Base-by-base conservation (phyloP, 2,888 invertebrate species). In the Lordiphosa fenestrarum region DNA sequence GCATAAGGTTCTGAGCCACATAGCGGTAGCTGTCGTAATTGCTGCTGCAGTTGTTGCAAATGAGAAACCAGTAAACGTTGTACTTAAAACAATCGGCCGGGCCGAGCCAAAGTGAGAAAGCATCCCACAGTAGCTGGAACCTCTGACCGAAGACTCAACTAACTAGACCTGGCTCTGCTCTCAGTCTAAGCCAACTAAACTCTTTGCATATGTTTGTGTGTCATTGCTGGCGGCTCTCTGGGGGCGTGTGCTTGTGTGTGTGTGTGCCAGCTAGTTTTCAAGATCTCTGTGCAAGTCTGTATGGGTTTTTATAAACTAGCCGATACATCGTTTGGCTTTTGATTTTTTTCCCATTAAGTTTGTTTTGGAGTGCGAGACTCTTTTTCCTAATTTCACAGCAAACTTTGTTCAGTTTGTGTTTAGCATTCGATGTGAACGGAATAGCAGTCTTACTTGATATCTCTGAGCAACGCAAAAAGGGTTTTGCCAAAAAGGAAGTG, bases 371-470 rank as follows among this genome's bases (percentile, higher is more conserved):
- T 58, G 67, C 58, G 66, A 57, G 74, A 44, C 80, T 73, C 78
- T 74, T 68, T 76, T 75, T 66, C 66, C 71, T 73, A 83, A 75
- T 78, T 77, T 61, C 50, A 53, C 71, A 78, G 63, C 63, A 46
- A 58, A 61, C 72, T 72, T 69, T 52, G 77, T 71, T 85, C 87
- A 87, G 87, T 87, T 75, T 71, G 72, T 75, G 71, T 84, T 85
- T 70, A 80, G 73, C 87, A 72, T 73, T 87, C 83, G 74, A 54
- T 49, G 78, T 58, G 87, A 72, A 61, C 75, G 74, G 84, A 73
- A 64, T 56, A 65, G 25, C 15, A 48, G 23, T 36, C n/a, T 12
- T 13, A n/a, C 13, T 25, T 36, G 35, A 41, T 62, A 48, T 42
- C 53, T 37, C 41, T 12, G 3, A 23, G 19, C 6, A 12, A 48